Conservation (phyloP, 2,888 invertebrate genomes). For the Oligia latruncula region DNA sequence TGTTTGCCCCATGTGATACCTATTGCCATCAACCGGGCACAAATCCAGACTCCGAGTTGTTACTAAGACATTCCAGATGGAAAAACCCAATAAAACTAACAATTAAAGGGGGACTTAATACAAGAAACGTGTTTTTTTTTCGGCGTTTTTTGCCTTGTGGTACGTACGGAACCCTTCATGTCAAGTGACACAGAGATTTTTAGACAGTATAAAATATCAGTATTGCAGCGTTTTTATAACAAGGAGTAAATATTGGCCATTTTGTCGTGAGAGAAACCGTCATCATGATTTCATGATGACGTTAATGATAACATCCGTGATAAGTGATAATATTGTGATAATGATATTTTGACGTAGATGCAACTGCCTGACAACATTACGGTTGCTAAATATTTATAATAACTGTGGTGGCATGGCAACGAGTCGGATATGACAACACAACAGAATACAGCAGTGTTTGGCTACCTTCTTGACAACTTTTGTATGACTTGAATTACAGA, state of each 20-base stretch:
- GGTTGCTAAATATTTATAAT: background rate
- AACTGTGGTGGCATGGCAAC: constrained; percentile 8
- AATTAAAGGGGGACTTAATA: no score
- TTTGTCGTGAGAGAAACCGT: constrained; percentile 4
- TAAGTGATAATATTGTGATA: constrained; percentile 23
- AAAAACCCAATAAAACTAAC: no score
- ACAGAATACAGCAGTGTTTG: background rate
- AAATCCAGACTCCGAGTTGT: background rate
- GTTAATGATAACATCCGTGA: constrained; percentile 22
- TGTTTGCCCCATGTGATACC: no score
- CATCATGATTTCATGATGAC: constrained; percentile 2
- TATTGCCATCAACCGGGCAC: background rate
- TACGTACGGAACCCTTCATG: no score
- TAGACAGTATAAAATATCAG: constrained; percentile 10
- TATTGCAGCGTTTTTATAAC: constrained; percentile 26
- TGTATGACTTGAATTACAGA: background rate
- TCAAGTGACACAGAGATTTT: background rate
- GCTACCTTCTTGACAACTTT: background rate
- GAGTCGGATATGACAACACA: background rate
- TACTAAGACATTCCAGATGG: no score
- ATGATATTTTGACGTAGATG: constrained; percentile 8
- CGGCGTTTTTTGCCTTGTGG: no score
- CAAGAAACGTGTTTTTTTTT: no score
- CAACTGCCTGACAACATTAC: background rate
- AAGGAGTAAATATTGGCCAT: constrained; percentile 24